These are phyloP conservation scores for Ormia ochracea DNA, from an alignment of 2,888 invertebrate genomes.

Conservation along the genomic window DNA sequence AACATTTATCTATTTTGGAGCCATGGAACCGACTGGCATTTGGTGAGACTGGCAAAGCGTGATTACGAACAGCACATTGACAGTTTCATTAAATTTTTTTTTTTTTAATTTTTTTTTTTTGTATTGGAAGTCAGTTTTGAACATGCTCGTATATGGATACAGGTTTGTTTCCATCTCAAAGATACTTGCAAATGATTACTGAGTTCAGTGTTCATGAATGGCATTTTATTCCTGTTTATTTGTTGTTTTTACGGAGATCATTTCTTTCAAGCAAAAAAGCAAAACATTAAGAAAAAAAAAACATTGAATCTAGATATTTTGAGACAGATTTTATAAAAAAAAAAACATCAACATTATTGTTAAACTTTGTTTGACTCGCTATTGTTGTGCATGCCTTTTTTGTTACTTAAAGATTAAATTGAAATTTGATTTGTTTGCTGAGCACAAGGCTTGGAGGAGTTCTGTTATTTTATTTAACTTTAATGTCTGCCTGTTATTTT, in stretches of 20 bases:
- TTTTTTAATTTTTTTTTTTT: slow-evolving; percentile 1
- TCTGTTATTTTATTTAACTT: slow-evolving; percentile 53
- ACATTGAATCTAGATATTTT: slow-evolving; percentile 16
- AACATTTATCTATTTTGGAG: slow-evolving; percentile 44
- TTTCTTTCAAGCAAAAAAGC: slow-evolving; percentile 7
- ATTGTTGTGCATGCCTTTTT: slow-evolving; percentile 30
- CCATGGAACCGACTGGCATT: slow-evolving; percentile 33
- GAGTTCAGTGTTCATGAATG: slow-evolving; percentile 43
- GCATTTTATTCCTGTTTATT: slow-evolving; percentile 42
- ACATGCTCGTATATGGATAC: slow-evolving; percentile 13
- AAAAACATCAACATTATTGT: slow-evolving; percentile 44
- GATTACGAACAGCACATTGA: slow-evolving; percentile 30
- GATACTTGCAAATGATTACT: slow-evolving; percentile 28
- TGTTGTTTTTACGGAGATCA: slow-evolving; percentile 15
- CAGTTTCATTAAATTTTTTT: slow-evolving; percentile 19
- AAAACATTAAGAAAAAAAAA: too few species aligned
- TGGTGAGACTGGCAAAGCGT: slow-evolving; percentile 13
- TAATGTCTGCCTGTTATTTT: slow-evolving; percentile 31
- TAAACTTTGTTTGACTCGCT: slow-evolving; percentile 34
- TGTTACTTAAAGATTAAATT: slow-evolving; percentile 42
- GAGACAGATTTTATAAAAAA: slow-evolving; percentile 48
- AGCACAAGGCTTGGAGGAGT: slow-evolving; percentile 64
- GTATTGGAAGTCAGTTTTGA: background rate
- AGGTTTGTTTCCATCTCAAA: slow-evolving; percentile 28
- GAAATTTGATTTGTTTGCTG: slow-evolving; percentile 63